Evolutionary conservation across 1,140 invertebrate genomes (phyloP), one percentile per base, ranked within the genome.

Genomic region (Platyscapa corneri): DNA sequence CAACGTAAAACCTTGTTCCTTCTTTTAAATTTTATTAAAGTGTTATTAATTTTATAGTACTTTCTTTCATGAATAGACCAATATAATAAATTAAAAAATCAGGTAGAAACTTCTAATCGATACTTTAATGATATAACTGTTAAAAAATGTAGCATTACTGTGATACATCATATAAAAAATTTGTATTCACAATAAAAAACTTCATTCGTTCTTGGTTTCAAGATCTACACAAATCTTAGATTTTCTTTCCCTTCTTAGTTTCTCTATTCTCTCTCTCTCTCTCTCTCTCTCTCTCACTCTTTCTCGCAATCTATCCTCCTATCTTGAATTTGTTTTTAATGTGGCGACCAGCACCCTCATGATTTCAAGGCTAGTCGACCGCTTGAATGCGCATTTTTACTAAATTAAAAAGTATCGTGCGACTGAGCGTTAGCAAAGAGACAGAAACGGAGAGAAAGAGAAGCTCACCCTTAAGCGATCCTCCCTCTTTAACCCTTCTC

Each of bases 331-430:
- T 76, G 5, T 53, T 10, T 49, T 49, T 46, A 18, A 42, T 56
- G 5, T 46, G 16, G 67, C n/a, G 12, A 39, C 12, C 42, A 12
- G 14, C 10, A 39, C 64, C 64, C 42, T 49, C 39, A 23, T 20
- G 20, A 64, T 56, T 74, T 6, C 5, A 1, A 18, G 14, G n/a
- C 82, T 74, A 84, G 60, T 91, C 89, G 88, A 90, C 88, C 88
- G 87, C 87, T 91, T 90, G 92, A 93, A 93, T 91, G 91, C 89
- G 90, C 91, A 93, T 93, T 93, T 93, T 93, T 92, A 92, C 89
- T 92, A 92, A 93, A 93, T 93, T 93, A 93, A 93, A 93, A 93
- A 93, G 91, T 92, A 93, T 92, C 91, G 90, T 92, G 90, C 91
- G 90, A 93, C 90, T 92, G 91, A 87, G 89, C 89, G 16, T 12